Evolutionary conservation across 2,113 vertebrate genomes (phyloP).

Genomic region (Terrapene triunguis): DNA sequence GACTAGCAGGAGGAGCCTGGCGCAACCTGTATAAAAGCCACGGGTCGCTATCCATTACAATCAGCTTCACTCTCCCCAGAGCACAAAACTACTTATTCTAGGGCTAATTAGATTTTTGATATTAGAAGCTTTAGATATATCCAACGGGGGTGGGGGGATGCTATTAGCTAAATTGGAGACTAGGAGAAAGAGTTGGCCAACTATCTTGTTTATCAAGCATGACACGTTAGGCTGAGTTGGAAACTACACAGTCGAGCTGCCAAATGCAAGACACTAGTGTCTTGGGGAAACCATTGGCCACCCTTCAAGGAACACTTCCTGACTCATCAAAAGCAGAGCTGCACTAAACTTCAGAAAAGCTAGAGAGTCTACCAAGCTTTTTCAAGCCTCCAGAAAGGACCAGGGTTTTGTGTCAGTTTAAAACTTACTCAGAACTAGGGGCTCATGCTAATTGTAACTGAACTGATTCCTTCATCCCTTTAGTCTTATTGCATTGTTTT

Average conservation of each 20-base stretch:
- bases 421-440: neutral
- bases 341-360: neutral
- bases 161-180: neutral
- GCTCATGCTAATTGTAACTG: accelerated
- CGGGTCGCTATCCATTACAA: neutral
- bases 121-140: neutral
- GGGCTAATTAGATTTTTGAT: neutral
- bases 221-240: neutral
- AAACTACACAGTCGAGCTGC: neutral
- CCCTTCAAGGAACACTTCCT: neutral
- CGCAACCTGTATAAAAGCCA: neutral
- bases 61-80: neutral
- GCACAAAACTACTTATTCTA: neutral
- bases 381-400: neutral
- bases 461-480: neutral
- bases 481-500: neutral
- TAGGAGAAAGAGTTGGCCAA: neutral
- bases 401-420: neutral
- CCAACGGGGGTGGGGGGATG: neutral
- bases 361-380: neutral
- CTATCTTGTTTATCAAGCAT: neutral
- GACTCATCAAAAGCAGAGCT: neutral
- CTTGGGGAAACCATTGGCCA: neutral
- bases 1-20: neutral
- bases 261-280: neutral